Percentiles rank a stretch among this genome's conserved stretches.
Evolutionary conservation across 1,140 invertebrate species (phyloP).

Genomic region (Tyrophagus putrescentiae): DNA sequence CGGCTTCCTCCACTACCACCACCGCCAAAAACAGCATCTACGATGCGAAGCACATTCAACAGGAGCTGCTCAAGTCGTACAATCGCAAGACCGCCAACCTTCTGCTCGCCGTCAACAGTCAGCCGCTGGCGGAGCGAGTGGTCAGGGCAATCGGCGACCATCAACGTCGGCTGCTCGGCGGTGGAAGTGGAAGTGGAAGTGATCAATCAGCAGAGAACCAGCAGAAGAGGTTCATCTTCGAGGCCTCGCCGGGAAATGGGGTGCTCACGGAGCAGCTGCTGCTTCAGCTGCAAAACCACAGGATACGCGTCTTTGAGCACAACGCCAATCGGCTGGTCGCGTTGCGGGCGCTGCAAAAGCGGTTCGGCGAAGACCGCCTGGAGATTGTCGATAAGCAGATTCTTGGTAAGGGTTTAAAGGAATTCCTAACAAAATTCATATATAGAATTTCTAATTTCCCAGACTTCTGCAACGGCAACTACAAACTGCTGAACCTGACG

Average conservation of each 20-base stretch:
- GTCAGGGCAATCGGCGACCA: neutral
- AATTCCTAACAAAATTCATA: too few species aligned
- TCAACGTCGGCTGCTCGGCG: neutral
- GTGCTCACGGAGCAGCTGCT: neutral
- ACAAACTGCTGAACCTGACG: neutral
- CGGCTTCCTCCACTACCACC: too few species aligned
- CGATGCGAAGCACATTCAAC: neutral
- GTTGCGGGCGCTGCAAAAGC: neutral
- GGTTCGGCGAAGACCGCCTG: too few species aligned
- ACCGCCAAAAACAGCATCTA: neutral
- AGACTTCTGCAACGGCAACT: slow-evolving; percentile 12
- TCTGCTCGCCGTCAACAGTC: slow-evolving; percentile 1
- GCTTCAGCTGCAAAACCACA: neutral
- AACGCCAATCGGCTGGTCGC: neutral
- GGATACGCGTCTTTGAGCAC: slow-evolving; percentile 5
- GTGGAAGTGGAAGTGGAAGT: too few species aligned
- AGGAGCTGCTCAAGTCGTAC: slow-evolving; percentile 10
- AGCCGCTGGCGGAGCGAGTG: neutral
- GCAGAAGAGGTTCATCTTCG: neutral
- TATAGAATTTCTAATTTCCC: slow-evolving; percentile 9
- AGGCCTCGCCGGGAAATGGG: slow-evolving; percentile 9
- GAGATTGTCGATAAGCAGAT: slow-evolving; percentile 16
- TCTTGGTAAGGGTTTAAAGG: slow-evolving; percentile 1
- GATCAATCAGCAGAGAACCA: too few species aligned
- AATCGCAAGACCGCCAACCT: slow-evolving; percentile 2